Conservation (phyloP, 2,113 vertebrate species). For the Peromyscus maniculatus region DNA sequence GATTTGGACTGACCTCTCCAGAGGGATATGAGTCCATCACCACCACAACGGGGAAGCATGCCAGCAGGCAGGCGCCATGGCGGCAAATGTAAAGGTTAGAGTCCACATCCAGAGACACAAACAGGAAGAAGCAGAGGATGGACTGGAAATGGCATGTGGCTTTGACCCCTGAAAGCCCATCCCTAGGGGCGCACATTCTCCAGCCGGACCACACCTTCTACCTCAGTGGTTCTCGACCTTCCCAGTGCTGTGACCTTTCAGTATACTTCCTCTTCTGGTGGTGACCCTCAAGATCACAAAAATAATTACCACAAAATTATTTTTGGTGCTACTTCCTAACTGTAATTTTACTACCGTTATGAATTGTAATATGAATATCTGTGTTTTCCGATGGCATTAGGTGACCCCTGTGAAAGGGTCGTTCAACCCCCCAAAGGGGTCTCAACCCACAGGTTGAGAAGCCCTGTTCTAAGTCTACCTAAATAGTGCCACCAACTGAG, state of each 20-base stretch:
- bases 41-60: neutral
- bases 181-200: neutral
- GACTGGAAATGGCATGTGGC: neutral
- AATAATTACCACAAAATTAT: neutral
- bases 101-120: neutral
- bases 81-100: neutral
- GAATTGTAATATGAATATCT: neutral
- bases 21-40: neutral
- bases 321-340: neutral
- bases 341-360: neutral
- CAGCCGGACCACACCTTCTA: neutral
- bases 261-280: neutral
- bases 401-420: too few relatives aligned
- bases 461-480: neutral
- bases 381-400: too few relatives aligned
- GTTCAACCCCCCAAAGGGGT: too few relatives aligned
- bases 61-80: neutral
- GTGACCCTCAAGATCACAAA: too few relatives aligned
- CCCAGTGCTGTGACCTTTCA: neutral
- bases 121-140: neutral
- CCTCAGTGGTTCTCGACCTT: neutral
- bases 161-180: neutral
- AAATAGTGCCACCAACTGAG: neutral
- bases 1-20: neutral
- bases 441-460: too few relatives aligned